These are phyloP conservation scores for Phalacrocorax carbo DNA, from an alignment of 2,113 vertebrate genomes.

Conservation along the genomic window DNA sequence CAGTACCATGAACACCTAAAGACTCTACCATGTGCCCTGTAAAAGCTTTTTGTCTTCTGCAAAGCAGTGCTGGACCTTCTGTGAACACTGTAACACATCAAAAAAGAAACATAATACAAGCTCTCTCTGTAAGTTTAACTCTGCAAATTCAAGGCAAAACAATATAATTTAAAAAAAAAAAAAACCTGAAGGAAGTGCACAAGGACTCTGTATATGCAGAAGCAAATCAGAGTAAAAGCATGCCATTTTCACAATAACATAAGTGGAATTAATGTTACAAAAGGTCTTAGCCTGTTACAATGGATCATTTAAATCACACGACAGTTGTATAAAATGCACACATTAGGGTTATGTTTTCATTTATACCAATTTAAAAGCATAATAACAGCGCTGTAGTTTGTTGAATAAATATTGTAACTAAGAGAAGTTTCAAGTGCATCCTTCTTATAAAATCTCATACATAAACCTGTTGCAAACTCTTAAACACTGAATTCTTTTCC, in stretches of 20 bases:
- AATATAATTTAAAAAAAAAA: neutral
- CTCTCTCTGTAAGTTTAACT: neutral
- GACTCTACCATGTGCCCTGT: neutral
- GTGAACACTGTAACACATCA: neutral
- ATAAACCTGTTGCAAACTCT: neutral
- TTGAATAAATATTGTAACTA: neutral
- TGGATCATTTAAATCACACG: neutral
- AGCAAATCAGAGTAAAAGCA: neutral
- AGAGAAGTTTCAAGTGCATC: neutral
- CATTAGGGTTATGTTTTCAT: neutral
- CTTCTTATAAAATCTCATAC: neutral
- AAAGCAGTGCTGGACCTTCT: neutral
- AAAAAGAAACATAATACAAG: neutral
- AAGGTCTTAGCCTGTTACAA: neutral
- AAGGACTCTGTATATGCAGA: neutral
- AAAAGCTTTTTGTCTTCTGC: neutral
- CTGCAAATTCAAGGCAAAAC: neutral
- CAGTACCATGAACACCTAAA: neutral
- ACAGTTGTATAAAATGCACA: neutral
- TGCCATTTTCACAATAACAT: neutral
- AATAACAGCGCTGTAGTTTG: neutral
- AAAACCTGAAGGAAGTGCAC: neutral
- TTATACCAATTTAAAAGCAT: neutral
- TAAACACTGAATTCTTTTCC: neutral
- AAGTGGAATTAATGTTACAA: neutral